Evolutionary conservation across 1,140 invertebrate genomes (phyloP).

Genomic region (Battus philenor): DNA sequence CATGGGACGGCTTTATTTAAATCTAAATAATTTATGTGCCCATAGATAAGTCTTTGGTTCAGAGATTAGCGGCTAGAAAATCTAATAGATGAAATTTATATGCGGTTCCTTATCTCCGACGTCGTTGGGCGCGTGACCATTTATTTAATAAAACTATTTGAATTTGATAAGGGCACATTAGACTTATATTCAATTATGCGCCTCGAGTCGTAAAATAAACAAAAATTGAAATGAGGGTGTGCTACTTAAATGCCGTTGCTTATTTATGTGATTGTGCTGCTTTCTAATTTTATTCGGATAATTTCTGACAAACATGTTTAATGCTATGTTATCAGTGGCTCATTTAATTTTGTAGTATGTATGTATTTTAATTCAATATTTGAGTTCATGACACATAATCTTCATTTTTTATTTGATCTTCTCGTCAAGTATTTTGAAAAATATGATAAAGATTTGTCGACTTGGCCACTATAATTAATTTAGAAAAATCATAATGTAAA

Average conservation of each 20-base stretch:
- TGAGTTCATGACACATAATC: too few relatives aligned
- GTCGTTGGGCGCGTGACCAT: conserved; percentile 46
- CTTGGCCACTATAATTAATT: too few relatives aligned
- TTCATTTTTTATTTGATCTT: too few relatives aligned
- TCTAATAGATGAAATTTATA: conserved; percentile 61
- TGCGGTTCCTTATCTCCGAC: conserved; percentile 46
- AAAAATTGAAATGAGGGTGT: conserved; percentile 3
- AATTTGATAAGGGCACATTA: conserved; percentile 51
- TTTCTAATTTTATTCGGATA: conserved; percentile 12
- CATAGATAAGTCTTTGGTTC: conserved; percentile 44
- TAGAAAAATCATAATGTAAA: too few relatives aligned
- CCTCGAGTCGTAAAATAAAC: conserved; percentile 17
- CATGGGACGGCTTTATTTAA: conserved; percentile 51
- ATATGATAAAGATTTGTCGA: too few relatives aligned
- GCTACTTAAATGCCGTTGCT: neutral
- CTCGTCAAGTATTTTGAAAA: too few relatives aligned
- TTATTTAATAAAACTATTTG: conserved; percentile 49
- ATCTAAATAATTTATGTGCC: conserved; percentile 59
- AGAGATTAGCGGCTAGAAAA: conserved; percentile 54
- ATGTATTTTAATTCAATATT: too few relatives aligned
- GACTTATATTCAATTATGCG: conserved; percentile 31
- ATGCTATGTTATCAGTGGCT: too few relatives aligned
- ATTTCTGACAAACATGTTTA: too few relatives aligned
- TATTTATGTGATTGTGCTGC: neutral
- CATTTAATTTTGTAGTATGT: too few relatives aligned